Base-by-base conservation (phyloP, 2,888 invertebrate genomes). In the Danaus chrysippus region DNA sequence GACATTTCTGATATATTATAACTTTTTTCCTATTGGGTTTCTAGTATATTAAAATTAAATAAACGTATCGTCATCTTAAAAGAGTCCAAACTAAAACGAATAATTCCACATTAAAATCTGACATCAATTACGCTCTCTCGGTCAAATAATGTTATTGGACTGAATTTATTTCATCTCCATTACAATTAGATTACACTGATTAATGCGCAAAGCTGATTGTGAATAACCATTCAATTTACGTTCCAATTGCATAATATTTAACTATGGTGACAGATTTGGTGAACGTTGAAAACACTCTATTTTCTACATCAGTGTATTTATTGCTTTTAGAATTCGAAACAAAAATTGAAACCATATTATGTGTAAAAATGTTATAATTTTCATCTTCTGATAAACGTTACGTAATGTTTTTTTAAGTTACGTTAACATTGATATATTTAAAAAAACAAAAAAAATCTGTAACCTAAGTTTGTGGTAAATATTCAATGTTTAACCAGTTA, bases 171-270 rank as follows among this genome's bases (percentile, higher is more conserved):
- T 58, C 58, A 62, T 61, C 67, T 69, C 65, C 64, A 67, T 67
- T 65, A 67, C 68, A 67, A 67, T 61, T 65, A 63, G 65, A 68
- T 65, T 69, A 65, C 62, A 67, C 65, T 67, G 67, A 69, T 65
- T 65, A 67, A 67, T 67, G 64, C 57, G 55, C 61, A 57, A 55
- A 56, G 62, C 59, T 62, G 58, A 65, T 66, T 68, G 60, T 63
- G 67, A 64, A 64, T 63, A 61, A 58, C 58, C 61, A 60, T 68
- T 68, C 58, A 65, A 67, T 68, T 68, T 68, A 68, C 66, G 49
- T 49, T 49, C 49, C 15, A 49, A 17, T 49, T 49, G 49, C 57
- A 53, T 53, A 53, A 67, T 66, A 64, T 65, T 65, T 54, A 62
- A 63, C 58, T 55, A 42, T 49, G 61, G 17, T 59, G 59, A 54